These are phyloP conservation scores for Garra rufa DNA, from an alignment of 2,113 vertebrate genomes.

Conservation along the genomic window DNA sequence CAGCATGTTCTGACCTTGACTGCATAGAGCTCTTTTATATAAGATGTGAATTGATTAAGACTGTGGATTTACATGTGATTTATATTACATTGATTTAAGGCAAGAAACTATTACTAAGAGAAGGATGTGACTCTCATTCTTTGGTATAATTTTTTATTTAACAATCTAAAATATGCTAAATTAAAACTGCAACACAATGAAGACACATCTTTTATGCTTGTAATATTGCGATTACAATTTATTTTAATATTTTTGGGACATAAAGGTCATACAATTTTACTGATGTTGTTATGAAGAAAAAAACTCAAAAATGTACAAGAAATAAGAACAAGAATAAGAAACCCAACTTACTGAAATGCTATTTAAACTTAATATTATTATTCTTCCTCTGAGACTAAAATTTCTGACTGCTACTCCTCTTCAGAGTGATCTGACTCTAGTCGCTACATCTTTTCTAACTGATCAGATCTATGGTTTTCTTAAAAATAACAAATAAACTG, in stretches of 20 bases:
- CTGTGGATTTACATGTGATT: background rate
- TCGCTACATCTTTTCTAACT: too few relatives aligned
- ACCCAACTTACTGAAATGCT: too few relatives aligned
- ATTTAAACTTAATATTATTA: too few relatives aligned
- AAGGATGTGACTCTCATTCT: background rate
- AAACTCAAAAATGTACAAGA: too few relatives aligned
- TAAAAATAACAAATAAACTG: too few relatives aligned
- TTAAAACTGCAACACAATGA: background rate
- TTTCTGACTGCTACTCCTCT: too few relatives aligned
- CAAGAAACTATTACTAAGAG: background rate
- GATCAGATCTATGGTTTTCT: too few relatives aligned
- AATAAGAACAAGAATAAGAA: too few relatives aligned
- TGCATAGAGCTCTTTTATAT: background rate
- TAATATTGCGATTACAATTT: too few relatives aligned
- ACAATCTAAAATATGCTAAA: background rate
- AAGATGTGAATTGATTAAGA: background rate
- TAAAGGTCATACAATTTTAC: background rate
- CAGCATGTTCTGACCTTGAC: slow-evolving; percentile 20
- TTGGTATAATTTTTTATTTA: background rate
- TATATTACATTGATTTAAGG: background rate
- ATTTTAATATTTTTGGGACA: background rate
- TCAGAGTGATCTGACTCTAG: too few relatives aligned
- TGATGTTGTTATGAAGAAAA: background rate
- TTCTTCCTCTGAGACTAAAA: too few relatives aligned
- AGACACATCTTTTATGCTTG: too few relatives aligned